Evolutionary conservation across 2,888 invertebrate genomes (phyloP), one percentile per base, ranked within the genome.

Genomic region (Neria commutata): DNA sequence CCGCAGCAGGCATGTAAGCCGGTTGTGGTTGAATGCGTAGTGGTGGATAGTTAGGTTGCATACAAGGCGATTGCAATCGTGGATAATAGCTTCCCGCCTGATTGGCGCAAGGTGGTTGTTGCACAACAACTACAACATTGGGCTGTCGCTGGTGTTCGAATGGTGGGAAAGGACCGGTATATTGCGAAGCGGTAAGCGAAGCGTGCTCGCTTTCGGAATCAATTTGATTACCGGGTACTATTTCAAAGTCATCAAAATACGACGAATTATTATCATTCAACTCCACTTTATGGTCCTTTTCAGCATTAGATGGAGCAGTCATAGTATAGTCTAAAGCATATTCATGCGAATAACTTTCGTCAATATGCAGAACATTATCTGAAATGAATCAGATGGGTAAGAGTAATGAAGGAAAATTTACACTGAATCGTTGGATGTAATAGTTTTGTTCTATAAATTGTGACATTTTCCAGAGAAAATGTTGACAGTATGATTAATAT

Each of bases 291-390:
- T 42, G 17, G 17, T 42, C 42, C 11, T 29, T 11, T 6, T 29
- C 29, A 29, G 29, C 6, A 8, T 29, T n/a, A n/a, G n/a, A n/a
- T n/a, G n/a, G n/a, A n/a, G 29, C 29, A 29, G 6, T 29, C n/a
- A 8, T 11, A 29, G 11, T 29, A n/a, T 37, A 37, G 16, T 37
- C 16, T 19, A 21, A 4, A 42, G 5, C 17, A 4, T 17, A 42
- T 17, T 42, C 37, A 11, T 14, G 17, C 6, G 17, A 14, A 17
- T n/a, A n/a, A n/a, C 42, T 57, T 47, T 61, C 58, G 33, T 42
- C 48, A 8, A 47, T 47, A n/a, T 21, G 33, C 23, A 54, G 37
- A 23, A 34, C 53, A 54, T 45, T 34, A 58, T 56, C 63, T 63
- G 61, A 61, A 61, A 58, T 46, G 33, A 29, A 48, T 29, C 47